Percentiles rank a stretch among this genome's conserved stretches.
These are phyloP conservation scores for Nemopilema nomurai DNA, from an alignment of 30 jellyfish, hydroid and myxozoan genomes.

Conservation along the genomic window DNA sequence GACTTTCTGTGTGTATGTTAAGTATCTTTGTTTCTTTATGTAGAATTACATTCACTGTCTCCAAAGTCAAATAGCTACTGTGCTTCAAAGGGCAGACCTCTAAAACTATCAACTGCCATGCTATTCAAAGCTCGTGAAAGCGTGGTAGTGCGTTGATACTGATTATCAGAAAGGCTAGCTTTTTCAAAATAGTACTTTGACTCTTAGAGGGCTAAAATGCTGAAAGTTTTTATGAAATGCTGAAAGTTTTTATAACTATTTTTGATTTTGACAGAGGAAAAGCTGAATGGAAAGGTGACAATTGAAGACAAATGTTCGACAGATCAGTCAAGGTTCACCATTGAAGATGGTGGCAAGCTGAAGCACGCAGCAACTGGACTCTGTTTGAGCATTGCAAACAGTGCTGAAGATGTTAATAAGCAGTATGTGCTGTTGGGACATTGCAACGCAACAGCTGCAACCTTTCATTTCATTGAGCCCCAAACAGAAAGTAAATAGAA, in stretches of 20 bases:
- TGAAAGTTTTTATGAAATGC: no score
- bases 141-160: no score
- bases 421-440: not conserved
- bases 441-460: slow-evolving; percentile 7
- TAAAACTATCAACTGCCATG: no score
- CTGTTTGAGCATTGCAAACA: not conserved
- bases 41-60: no score
- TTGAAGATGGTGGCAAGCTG: not conserved
- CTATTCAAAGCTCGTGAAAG: no score
- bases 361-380: slow-evolving; percentile 16
- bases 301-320: not conserved
- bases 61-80: no score
- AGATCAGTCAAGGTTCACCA: not conserved
- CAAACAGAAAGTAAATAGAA: not conserved
- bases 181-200: no score
- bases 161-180: no score
- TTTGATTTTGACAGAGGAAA: not conserved
- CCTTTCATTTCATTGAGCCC: slow-evolving; percentile 15
- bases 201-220: no score
- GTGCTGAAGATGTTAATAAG: not conserved
- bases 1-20: no score
- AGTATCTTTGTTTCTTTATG: not conserved
- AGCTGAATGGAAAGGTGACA: not conserved
- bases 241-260: no score
- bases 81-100: no score